A percentile compares a stretch with the other conserved stretches of the same genome.
phyloP scores from a whole-genome alignment of 2,113 vertebrate genomes.

The human region DNA sequence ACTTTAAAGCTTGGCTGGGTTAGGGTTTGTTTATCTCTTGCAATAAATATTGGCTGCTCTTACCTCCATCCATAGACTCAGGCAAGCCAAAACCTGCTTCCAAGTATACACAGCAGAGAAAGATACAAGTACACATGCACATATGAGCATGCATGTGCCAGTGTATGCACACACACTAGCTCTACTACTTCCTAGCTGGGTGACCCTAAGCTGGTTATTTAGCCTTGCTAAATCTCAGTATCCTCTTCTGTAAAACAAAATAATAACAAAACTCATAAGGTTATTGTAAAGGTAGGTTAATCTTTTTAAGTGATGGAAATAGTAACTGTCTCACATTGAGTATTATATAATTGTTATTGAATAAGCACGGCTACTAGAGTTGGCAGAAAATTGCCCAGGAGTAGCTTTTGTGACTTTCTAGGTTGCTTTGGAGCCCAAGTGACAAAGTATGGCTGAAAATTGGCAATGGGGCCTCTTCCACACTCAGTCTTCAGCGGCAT shows the following conservation, averaged over 20 bases:
- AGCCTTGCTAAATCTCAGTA: neutral
- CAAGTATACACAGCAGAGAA: neutral
- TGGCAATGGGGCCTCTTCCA: neutral
- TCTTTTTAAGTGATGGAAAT: neutral
- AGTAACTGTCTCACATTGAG: neutral
- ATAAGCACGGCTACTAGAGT: neutral
- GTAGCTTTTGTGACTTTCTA: neutral
- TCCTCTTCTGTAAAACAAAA: slow-evolving; percentile 7
- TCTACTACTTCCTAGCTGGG: neutral
- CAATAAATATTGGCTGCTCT: slow-evolving; percentile 55
- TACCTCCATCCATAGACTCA: neutral
- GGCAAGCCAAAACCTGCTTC: slow-evolving; percentile 17
- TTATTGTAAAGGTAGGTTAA: neutral
- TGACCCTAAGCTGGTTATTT: neutral
- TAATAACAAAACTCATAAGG: neutral
- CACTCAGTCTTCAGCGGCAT: neutral
- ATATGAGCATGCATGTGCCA: rapidly evolving
- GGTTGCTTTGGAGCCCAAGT: neutral
- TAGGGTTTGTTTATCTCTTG: neutral
- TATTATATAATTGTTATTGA: neutral
- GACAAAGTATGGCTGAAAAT: neutral
- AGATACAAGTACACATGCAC: neutral
- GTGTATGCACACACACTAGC: neutral
- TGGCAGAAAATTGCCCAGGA: neutral
- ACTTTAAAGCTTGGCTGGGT: neutral